A percentile compares a stretch with the other conserved stretches of the same genome.
Evolutionary conservation across 2,797 vertebrate genomes (phyloP).

Genomic region (Knipowitschia caucasica): DNA sequence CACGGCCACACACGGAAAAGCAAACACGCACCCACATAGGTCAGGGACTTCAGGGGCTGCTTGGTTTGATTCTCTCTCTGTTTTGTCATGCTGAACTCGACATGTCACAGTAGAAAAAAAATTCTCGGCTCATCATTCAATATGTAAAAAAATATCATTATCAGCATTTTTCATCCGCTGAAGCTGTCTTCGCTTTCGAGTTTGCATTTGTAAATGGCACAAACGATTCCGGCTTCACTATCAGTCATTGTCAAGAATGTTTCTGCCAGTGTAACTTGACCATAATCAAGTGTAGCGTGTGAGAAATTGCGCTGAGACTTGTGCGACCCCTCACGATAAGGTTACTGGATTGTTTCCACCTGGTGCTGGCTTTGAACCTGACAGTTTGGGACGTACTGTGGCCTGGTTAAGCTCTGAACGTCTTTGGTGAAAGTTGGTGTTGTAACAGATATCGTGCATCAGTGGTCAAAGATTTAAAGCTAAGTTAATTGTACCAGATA

Average conservation of each 20-base stretch:
- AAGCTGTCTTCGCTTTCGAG: neutral
- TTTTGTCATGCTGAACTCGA: too few species aligned
- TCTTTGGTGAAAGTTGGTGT: conserved; percentile 5
- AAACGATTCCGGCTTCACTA: neutral
- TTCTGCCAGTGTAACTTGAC: conserved; percentile 3
- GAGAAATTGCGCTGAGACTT: conserved; percentile 2
- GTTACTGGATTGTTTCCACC: conserved; percentile 9
- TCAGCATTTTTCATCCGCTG: neutral
- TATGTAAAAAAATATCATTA: too few species aligned
- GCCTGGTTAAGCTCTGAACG: neutral
- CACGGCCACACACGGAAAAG: conserved; percentile 52
- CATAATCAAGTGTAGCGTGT: conserved; percentile 10
- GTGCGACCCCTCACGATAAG: neutral
- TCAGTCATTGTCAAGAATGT: conserved; percentile 2
- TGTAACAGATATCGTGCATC: too few species aligned
- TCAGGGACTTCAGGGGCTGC: conserved; percentile 20
- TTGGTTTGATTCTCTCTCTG: too few species aligned
- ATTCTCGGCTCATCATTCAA: too few species aligned
- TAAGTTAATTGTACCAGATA: too few species aligned
- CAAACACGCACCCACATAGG: conserved; percentile 21
- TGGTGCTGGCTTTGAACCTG: neutral
- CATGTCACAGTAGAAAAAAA: too few species aligned
- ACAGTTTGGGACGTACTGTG: neutral
- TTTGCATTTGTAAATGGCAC: neutral
- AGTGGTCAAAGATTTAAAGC: too few species aligned